Evolutionary conservation across 1,140 invertebrate species (phyloP).

Genomic region (Ostrea edulis): DNA sequence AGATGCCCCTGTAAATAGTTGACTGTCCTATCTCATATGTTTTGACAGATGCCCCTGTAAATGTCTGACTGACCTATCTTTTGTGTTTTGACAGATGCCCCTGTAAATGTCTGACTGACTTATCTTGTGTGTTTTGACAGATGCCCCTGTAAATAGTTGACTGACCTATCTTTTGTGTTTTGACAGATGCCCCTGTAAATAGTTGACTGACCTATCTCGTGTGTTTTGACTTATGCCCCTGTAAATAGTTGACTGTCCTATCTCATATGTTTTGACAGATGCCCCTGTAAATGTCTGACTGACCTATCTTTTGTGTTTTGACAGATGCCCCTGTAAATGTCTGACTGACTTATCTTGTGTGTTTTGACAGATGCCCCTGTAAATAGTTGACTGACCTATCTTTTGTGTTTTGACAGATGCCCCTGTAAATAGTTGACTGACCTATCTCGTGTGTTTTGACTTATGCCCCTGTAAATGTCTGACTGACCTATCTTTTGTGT

Average conservation of each 20-base stretch:
- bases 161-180: no score
- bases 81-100: slow-evolving; percentile 81
- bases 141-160: slow-evolving; percentile 86
- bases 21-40: no score
- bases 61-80: no score
- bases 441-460: no score
- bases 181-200: slow-evolving; percentile 84
- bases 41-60: slow-evolving; percentile 83
- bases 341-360: no score
- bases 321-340: slow-evolving; percentile 85
- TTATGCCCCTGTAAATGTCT: slow-evolving; percentile 85
- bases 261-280: slow-evolving; percentile 78
- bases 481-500: no score
- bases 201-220: no score
- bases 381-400: no score
- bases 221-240: slow-evolving; percentile 82
- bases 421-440: slow-evolving; percentile 86
- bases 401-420: slow-evolving; percentile 80
- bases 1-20: slow-evolving; percentile 86
- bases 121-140: no score
- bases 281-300: slow-evolving; percentile 86
- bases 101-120: slow-evolving; percentile 86
- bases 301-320: no score
- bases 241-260: no score
- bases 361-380: slow-evolving; percentile 82